Percentiles rank a stretch among this genome's conserved stretches.
These are phyloP conservation scores for Gastracanthus pulcherrimus DNA, from an alignment of 2,888 invertebrate genomes.

Conservation along the genomic window DNA sequence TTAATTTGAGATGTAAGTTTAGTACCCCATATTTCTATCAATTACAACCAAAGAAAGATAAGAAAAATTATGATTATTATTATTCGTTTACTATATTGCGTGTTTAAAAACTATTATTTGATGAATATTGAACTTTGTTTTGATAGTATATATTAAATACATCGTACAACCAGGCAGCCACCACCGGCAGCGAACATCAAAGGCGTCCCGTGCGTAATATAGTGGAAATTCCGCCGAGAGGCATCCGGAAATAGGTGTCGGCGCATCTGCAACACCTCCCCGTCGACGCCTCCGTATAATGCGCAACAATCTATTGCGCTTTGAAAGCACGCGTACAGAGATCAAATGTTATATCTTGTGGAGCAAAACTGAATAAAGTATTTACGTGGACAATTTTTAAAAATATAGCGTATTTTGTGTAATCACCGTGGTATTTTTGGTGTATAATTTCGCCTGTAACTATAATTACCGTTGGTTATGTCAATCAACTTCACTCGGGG, in stretches of 20 bases:
- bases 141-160: not conserved
- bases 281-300: not conserved
- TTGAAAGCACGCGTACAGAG: not conserved
- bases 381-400: not conserved
- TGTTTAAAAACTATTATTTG: too few relatives aligned
- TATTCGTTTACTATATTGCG: too few relatives aligned
- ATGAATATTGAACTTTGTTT: too few relatives aligned
- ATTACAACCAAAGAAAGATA: too few relatives aligned
- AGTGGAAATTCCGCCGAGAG: conserved; percentile 36
- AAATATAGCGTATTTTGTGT: too few relatives aligned
- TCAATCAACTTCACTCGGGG: too few relatives aligned
- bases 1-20: too few relatives aligned
- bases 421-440: too few relatives aligned
- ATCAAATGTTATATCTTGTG: not conserved
- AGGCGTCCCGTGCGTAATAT: conserved; percentile 34
- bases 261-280: conserved; percentile 20
- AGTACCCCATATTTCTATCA: too few relatives aligned
- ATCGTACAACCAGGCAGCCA: not conserved
- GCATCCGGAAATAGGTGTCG: conserved; percentile 36
- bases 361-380: not conserved
- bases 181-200: conserved; percentile 36
- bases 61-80: too few relatives aligned
- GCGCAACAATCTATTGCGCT: conserved; percentile 25
- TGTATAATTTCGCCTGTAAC: too few relatives aligned
- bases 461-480: too few relatives aligned